Evolutionary conservation across 2,113 vertebrate species (phyloP), one percentile per base, ranked within the genome.

Genomic region (Corythornis cristatus): DNA sequence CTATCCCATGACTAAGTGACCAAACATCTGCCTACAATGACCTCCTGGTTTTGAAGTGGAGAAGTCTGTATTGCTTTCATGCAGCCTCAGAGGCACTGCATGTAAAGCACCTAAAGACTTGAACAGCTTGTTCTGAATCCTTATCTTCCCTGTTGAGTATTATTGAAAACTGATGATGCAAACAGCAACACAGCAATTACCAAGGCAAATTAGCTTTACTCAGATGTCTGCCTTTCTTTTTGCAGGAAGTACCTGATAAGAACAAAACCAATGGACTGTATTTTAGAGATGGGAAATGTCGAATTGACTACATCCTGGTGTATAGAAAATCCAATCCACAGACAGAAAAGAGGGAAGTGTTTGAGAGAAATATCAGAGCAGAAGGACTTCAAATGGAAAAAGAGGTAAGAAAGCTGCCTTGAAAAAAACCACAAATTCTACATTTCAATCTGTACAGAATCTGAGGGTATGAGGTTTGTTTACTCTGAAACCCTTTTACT

Each of bases 311-410:
- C 96, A 98, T 99, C 94, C 98, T 99, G 81, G 99, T 99, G 29
- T 99, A 99, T 54, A 98, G 98, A 97, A 99, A 99, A 97, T 98
- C 98, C 85, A 99, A 96, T 78, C 96, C 96, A 4, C 98, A 98
- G 88, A 97, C 98, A 15, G 99, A 99, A 93, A 99, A 99, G 95
- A 98, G 99, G 92, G 99, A 99, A 89, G 93, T 99, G 53, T 99
- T 99, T 97, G 99, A 99, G 96, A 98, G 99, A 93, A 99, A 99
- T 96, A 98, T 99, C 75, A 98, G 99, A 87, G 99, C 99, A 78
- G 99, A 99, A 97, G 99, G 99, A 70, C 92, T 99, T 67, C 98
- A 99, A 42, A 98, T 99, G 98, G 99, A 99, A 79, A 99, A 99
- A 96, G 99, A 99, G 98, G 98, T 98, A 97, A 96, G 73, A 87